Conservation (phyloP, 2,888 invertebrate genomes). For the Sarcophaga variegata region DNA sequence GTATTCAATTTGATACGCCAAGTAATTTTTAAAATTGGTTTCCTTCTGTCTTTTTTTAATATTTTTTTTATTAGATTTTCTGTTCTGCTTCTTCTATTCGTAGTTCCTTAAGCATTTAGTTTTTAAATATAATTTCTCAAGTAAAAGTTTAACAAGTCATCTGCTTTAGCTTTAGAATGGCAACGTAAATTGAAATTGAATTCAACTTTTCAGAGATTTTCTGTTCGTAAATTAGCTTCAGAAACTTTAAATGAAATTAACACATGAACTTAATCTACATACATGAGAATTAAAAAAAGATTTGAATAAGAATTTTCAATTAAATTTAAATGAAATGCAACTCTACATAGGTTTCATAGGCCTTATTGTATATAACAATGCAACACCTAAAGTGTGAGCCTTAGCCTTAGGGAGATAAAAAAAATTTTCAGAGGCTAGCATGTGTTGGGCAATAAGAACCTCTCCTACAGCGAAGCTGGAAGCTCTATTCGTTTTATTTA, state of each 20-base stretch:
- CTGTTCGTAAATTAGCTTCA: background rate
- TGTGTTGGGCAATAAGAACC: too few relatives aligned
- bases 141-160: constrained; percentile 16
- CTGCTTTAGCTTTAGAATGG: background rate
- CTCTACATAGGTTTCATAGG: too few relatives aligned
- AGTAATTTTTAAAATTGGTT: constrained; percentile 40
- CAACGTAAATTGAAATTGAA: background rate
- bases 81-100: background rate
- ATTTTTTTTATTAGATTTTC: background rate
- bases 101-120: background rate
- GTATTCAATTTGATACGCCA: constrained; percentile 21
- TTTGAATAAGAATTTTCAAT: too few relatives aligned
- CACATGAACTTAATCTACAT: background rate
- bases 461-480: too few relatives aligned
- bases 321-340: too few relatives aligned
- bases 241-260: background rate
- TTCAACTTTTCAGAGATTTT: background rate
- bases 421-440: too few relatives aligned
- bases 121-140: constrained; percentile 27
- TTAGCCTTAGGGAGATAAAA: too few relatives aligned
- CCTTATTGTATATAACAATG: too few relatives aligned
- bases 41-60: background rate
- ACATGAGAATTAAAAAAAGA: too few relatives aligned
- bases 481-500: too few relatives aligned
- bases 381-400: too few relatives aligned